Conservation (phyloP, 2,797 vertebrate genomes). For the Carapus acus region DNA sequence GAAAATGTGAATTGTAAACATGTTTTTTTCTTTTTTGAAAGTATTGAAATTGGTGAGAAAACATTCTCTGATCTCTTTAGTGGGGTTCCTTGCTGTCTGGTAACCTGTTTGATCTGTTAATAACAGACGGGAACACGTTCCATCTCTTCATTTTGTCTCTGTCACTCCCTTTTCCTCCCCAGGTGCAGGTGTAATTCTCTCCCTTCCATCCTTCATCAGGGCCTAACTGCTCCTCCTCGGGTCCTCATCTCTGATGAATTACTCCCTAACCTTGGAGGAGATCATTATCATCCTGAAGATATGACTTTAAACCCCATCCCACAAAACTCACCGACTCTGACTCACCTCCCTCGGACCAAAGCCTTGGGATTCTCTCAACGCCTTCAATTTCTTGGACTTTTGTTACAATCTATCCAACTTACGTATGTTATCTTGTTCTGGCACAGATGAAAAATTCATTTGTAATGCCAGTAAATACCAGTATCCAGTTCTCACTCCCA, state of each 20-base stretch:
- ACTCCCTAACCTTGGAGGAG: constrained; percentile 51
- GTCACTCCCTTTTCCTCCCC: constrained; percentile 35
- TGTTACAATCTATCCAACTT: too few relatives aligned
- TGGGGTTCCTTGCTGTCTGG: constrained; percentile 9
- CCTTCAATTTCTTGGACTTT: constrained; percentile 12
- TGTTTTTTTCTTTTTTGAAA: too few relatives aligned
- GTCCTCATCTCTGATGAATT: constrained; percentile 57
- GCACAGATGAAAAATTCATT: constrained; percentile 5
- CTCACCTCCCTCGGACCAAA: constrained; percentile 15
- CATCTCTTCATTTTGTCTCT: constrained; percentile 36
- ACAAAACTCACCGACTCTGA: not conserved
- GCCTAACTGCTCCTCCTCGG: constrained; percentile 29
- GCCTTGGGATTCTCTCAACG: not conserved
- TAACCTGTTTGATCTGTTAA: constrained; percentile 19
- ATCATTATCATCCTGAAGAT: constrained; percentile 54
- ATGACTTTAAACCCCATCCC: constrained; percentile 23
- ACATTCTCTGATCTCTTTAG: constrained; percentile 8
- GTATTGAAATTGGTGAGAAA: not conserved
- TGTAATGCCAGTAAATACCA: constrained; percentile 1
- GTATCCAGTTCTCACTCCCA: constrained; percentile 9
- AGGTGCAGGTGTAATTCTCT: constrained; percentile 40
- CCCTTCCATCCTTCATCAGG: constrained; percentile 42
- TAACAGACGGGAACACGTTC: constrained; percentile 25
- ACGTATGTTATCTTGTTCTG: not conserved
- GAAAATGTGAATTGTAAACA: too few relatives aligned